Evolutionary conservation across 2,888 invertebrate species (phyloP), one percentile per base, ranked within the genome.

Genomic region (Orthonevra nobilis): DNA sequence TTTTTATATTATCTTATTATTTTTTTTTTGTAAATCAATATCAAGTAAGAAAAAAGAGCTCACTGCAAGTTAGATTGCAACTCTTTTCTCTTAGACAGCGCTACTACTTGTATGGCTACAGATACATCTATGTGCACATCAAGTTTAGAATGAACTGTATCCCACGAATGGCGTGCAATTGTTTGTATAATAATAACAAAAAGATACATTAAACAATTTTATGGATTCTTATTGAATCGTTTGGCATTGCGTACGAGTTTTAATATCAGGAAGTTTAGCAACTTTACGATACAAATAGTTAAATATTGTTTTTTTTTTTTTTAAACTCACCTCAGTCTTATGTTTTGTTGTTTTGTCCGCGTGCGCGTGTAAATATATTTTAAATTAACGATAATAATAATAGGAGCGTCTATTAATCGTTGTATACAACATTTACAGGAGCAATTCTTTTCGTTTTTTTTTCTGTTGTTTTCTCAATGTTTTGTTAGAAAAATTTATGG

Each of bases 251-350:
- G n/a, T n/a, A n/a, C n/a, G n/a, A n/a, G n/a, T n/a, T n/a, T n/a
- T n/a, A n/a, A n/a, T n/a, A n/a, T n/a, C n/a, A n/a, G n/a, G n/a
- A n/a, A n/a, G n/a, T n/a, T n/a, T n/a, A n/a, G n/a, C n/a, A n/a
- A n/a, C n/a, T n/a, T n/a, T n/a, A n/a, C n/a, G n/a, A n/a, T n/a
- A n/a, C n/a, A n/a, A n/a, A n/a, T n/a, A n/a, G n/a, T n/a, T n/a
- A n/a, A n/a, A n/a, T n/a, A n/a, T n/a, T n/a, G n/a, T n/a, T n/a
- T n/a, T n/a, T n/a, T n/a, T n/a, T n/a, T n/a, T 34, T 10, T 34
- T 2, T 34, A 34, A 82, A 87, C 86, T 86, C 85, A 87, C 86
- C 86, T 87, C 87, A 87, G 87, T 87, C 87, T 87, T 87, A 84
- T 86, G 84, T 84, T 86, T 85, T 86, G 84, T 85, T 85, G 85